A percentile compares a stretch with the other conserved stretches of the same genome.
These are phyloP conservation scores for Ophiothrix spiculata DNA, from an alignment of 35 echinoderm and acorn worm genomes.

Conservation along the genomic window DNA sequence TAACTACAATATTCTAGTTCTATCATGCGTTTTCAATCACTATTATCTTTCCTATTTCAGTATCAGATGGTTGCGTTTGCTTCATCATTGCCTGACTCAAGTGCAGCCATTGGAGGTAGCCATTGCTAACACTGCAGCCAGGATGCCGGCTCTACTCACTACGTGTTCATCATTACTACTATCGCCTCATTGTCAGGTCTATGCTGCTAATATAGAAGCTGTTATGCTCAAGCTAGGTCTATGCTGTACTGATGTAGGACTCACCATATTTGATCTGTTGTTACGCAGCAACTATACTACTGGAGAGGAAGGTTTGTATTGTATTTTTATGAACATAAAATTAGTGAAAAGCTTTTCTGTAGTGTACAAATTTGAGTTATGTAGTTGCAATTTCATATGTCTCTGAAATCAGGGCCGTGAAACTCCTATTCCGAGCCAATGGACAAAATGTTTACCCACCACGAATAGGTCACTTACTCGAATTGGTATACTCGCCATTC, in stretches of 20 bases:
- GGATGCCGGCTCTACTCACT: slow-evolving; percentile 75
- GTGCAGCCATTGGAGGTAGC: slow-evolving; percentile 32
- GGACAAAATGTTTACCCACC: no score
- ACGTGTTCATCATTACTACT: slow-evolving; percentile 84
- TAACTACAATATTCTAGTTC: no score
- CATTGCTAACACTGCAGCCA: slow-evolving; percentile 58
- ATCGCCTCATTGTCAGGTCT: slow-evolving; percentile 73
- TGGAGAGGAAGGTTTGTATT: slow-evolving; percentile 28
- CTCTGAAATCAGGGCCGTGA: no score
- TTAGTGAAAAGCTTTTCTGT: no score
- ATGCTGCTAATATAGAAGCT: slow-evolving; percentile 74
- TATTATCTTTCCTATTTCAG: slow-evolving; percentile 23
- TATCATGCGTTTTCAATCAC: no score
- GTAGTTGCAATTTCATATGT: not conserved
- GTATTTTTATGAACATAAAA: no score
- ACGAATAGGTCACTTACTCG: no score
- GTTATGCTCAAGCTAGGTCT: slow-evolving; percentile 77
- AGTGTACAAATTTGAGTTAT: not conserved
- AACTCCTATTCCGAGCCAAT: no score
- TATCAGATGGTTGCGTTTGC: slow-evolving; percentile 80
- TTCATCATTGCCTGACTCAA: slow-evolving; percentile 88
- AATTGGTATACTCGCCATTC: no score
- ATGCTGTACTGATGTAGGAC: slow-evolving; percentile 80
- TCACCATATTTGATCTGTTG: slow-evolving; percentile 79
- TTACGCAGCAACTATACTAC: slow-evolving; percentile 64